These are phyloP conservation scores for Hozukius guyotensis DNA, from an alignment of 2,797 vertebrate species.

Conservation along the genomic window DNA sequence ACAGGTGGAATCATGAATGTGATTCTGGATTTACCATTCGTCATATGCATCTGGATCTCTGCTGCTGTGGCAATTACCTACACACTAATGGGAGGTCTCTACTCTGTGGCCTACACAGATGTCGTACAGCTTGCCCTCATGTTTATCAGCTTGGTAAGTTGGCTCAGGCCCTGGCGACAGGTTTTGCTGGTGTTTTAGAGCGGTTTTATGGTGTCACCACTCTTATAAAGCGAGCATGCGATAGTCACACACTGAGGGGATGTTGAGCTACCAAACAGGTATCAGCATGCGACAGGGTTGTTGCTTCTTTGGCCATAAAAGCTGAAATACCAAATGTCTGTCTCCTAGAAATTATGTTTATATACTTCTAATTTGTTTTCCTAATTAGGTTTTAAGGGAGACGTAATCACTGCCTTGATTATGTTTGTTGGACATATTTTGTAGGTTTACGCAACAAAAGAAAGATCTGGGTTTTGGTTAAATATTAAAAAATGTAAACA, in stretches of 20 bases:
- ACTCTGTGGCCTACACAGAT: neutral
- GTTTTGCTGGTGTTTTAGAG: neutral
- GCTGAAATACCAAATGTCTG: neutral
- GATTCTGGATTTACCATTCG: neutral
- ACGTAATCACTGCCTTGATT: no score
- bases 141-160: neutral
- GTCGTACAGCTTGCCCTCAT: neutral
- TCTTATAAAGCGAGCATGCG: neutral
- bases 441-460: neutral
- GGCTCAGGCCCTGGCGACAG: neutral
- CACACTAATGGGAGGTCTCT: neutral
- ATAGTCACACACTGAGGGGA: neutral
- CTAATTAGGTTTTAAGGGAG: neutral
- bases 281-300: neutral
- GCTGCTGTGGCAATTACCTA: neutral
- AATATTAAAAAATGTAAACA: neutral
- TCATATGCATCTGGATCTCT: neutral
- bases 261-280: neutral
- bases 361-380: neutral
- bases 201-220: neutral
- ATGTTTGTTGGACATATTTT: neutral
- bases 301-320: neutral
- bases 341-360: neutral
- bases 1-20: neutral
- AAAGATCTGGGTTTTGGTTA: neutral